Evolutionary conservation across 2,888 invertebrate species (phyloP), one percentile per base, ranked within the genome.

Genomic region (Euplexia lucipara): DNA sequence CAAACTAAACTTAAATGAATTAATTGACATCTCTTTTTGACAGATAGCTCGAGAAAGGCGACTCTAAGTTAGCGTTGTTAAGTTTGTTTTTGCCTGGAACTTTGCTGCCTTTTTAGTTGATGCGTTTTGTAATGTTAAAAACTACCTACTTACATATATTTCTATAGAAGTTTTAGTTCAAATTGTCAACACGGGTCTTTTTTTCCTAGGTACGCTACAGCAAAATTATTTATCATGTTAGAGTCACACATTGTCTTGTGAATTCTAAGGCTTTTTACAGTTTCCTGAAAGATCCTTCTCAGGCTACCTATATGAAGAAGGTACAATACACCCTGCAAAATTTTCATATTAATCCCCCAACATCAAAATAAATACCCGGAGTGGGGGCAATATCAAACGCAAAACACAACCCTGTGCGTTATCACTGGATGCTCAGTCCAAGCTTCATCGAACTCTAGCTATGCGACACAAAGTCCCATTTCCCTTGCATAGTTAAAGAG

Each of bases 401-500:
- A 69, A 49, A 64, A 74, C 68, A 70, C 72, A 80, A 49, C 75
- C 78, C 79, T 81, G 61, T 63, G 58, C 51, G 56, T 48, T 67
- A 67, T 72, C 63, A 67, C 66, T 68, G 60, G 61, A 45, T 54
- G 54, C 60, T 47, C 68, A 70, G 75, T 75, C 81, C 85, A 86
- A 84, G 82, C 77, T 66, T 84, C 79, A 87, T 87, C 88, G 81
- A 80, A 79, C 88, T 86, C 76, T 90, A 89, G 81, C 63, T 63
- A 57, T 58, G 69, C 67, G 44, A 35, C 20, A 74, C 78, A 92
- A 88, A 86, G 91, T 79, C 85, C 81, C 85, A 83, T 90, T 91
- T 91, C 70, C 77, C 76, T 78, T 75, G 78, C 61, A 70, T 76
- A 70, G 61, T 62, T 44, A 58, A 70, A 58, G 63, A 77, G 81